Base-by-base conservation (phyloP, 2,888 invertebrate species). In the Hydroisotoma schaefferi region DNA sequence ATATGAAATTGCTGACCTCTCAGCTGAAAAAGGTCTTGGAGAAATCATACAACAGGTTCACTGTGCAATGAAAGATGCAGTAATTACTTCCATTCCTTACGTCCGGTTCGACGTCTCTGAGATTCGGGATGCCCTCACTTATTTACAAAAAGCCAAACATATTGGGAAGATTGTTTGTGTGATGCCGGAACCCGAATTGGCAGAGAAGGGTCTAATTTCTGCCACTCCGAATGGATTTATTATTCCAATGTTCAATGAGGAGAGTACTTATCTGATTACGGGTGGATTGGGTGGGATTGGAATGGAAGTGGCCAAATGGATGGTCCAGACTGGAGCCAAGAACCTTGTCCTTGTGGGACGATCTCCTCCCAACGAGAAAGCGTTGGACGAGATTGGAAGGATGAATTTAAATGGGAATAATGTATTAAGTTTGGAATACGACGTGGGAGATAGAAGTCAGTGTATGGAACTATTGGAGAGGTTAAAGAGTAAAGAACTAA, bases 271-370 rank as follows among this genome's bases (percentile, higher is more conserved):
- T 26, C 43, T 66, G 8, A 63, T 66, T 20, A 66, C 63, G 20
- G 66, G 66, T 44, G 66, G 66, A n/a, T 55, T 66, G 15, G 66
- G 66, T 20, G 66, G 63, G 1, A 59, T 66, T 15, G 66, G 66
- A 12, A 55, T 66, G 33, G 63, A 57, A 29, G 63, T 66, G 3
- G 53, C 58, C 2, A 60, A 66, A 46, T 66, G 61, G 60, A 66
- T 66, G 66, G 37, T 55, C 10, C 22, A 37, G 1, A 47, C 51
- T 10, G 66, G 66, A 8, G 66, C 60, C 1, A 62, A 62, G 25
- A n/a, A 62, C 27, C 12, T 66, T 15, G 40, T 59, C 8, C 48
- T 66, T 4, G 60, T 43, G 1, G 57, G 66, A 6, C 48, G 66
- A 43, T 53, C n/a, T 20, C 33, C 55, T 20, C 63, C 66, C 2